Base-by-base conservation (phyloP, 2,113 vertebrate genomes). In the Ciconia stormi region DNA sequence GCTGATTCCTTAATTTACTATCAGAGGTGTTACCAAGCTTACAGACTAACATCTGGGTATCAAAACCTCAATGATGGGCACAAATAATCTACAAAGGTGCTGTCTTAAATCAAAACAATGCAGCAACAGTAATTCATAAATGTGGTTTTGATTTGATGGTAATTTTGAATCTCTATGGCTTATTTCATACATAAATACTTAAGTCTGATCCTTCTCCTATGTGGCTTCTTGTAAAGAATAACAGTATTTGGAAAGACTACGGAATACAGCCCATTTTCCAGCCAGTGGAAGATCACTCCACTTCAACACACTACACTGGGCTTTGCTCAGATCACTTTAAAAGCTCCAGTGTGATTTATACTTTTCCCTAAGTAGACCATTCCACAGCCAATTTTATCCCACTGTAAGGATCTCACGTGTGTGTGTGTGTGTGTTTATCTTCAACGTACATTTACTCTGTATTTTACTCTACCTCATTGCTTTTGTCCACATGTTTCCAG, bases 141-240 rank as follows among this genome's bases (percentile, higher is more conserved):
- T 78, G 63, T 95, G 85, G 47, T 73, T 95, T 89, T 90, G 38
- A 94, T 96, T 94, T 94, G 52, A 84, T 82, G 92, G 55, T 10
- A 93, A 90, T 92, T 91, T 96, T 86, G 53, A 81, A 88, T 67
- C 67, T 74, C 38, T 73, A 69, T 25, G 18, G 16, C 22, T 71
- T 78, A 82, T 84, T 92, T 90, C 4, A 83, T 74, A 86, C 30
- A 81, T 70, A 65, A 76, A 73, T 80, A 74, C 40, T 93, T 93
- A 84, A 93, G 92, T 83, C 34, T 84, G 56, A 93, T 78, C 67
- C 78, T 91, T 79, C 47, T 91, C 36, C 87, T 90, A 61, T 81
- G 77, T 44, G 80, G 55, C 42, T 97, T 81, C 63, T 90, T 90
- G 18, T 55, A 94, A 92, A 78, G 79, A 90, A 70, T 55, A 95